Evolutionary conservation across 2,888 invertebrate species (phyloP).

Genomic region (Chrysolina haemoptera): DNA sequence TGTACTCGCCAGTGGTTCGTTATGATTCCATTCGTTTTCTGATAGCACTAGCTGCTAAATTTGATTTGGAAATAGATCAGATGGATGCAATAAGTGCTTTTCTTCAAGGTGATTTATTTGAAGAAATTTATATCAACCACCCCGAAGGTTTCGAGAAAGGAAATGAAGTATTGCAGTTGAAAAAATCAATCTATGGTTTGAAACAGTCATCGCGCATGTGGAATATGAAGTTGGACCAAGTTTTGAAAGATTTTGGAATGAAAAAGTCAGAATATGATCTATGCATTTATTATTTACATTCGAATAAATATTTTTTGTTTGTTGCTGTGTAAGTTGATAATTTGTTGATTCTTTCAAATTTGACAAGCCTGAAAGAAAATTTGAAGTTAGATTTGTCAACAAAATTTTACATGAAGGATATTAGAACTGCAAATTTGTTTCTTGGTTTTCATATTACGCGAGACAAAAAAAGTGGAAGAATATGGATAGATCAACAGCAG

Average conservation of each 20-base stretch:
- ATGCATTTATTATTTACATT: constrained; percentile 6
- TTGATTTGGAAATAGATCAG: constrained; percentile 3
- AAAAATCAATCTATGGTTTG: constrained; percentile 1
- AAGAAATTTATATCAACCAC: constrained; percentile 21
- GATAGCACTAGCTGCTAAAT: constrained; percentile 1
- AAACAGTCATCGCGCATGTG: constrained; percentile 7
- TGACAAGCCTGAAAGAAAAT: background rate
- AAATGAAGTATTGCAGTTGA: constrained; percentile 1
- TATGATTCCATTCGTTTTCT: constrained; percentile 3
- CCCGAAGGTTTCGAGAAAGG: constrained; percentile 16
- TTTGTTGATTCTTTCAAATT: background rate
- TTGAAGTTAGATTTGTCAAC: background rate
- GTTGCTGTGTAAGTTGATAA: background rate
- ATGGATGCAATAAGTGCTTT: constrained; percentile 15
- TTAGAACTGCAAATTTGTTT: constrained; percentile 9
- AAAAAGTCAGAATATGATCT: background rate
- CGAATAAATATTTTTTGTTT: background rate
- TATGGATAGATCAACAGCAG: constrained; percentile 17
- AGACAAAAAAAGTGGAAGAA: constrained; percentile 7
- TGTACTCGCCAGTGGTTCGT: background rate
- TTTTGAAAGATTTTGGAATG: constrained; percentile 10
- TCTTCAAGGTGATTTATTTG: background rate
- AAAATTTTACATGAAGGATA: constrained; percentile 20
- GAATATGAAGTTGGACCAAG: background rate
- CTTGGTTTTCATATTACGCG: background rate